phyloP scores from a whole-genome alignment of 2,888 invertebrate genomes.

The Choristoneura rosaceana region DNA sequence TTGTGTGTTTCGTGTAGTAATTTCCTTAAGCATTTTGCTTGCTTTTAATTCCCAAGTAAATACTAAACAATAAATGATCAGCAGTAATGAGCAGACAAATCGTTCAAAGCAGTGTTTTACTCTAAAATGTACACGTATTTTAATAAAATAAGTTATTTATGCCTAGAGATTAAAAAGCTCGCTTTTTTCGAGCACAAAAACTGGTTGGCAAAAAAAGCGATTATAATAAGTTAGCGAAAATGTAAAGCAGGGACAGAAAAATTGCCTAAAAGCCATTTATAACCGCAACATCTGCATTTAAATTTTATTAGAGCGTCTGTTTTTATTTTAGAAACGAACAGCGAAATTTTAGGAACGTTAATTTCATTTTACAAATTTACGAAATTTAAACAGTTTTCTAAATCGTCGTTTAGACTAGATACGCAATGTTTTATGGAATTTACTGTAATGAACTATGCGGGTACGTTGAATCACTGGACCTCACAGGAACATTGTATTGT shows the following conservation, averaged over 20 bases:
- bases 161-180: slow-evolving; percentile 7
- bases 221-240: slow-evolving; percentile 33
- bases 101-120: neutral
- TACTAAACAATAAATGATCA: neutral
- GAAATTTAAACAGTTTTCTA: neutral
- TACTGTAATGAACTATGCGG: slow-evolving; percentile 63
- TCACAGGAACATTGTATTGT: slow-evolving; percentile 75
- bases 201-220: slow-evolving; percentile 30
- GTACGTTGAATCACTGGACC: slow-evolving; percentile 74
- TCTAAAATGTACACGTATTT: neutral
- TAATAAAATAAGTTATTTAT: slow-evolving; percentile 6
- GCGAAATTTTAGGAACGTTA: slow-evolving; percentile 2
- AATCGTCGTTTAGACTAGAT: neutral
- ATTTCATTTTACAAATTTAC: slow-evolving; percentile 2
- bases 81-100: neutral
- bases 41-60: neutral
- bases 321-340: slow-evolving; percentile 10
- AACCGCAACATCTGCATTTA: slow-evolving; percentile 36
- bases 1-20: slow-evolving; percentile 1
- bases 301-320: slow-evolving; percentile 33
- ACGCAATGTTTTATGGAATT: slow-evolving; percentile 6
- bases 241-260: slow-evolving; percentile 34
- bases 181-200: slow-evolving; percentile 15
- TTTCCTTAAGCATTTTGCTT: neutral
- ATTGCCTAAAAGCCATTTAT: slow-evolving; percentile 37